phyloP scores from a whole-genome alignment of 2,113 vertebrate genomes.

The Etheostoma spectabile region DNA sequence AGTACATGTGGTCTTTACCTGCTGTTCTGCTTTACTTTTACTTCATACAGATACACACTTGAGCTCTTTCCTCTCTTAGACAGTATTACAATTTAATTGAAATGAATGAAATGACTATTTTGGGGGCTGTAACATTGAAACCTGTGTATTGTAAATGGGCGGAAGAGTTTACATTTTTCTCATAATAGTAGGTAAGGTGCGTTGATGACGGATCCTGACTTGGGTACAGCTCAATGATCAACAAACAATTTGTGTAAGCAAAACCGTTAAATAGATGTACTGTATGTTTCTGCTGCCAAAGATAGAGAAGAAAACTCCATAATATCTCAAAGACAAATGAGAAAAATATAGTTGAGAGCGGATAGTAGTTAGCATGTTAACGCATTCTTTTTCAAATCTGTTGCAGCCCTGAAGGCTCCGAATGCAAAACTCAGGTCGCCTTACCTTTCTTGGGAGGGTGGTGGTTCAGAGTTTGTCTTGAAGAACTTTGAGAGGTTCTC shows the following conservation, averaged over 20 bases:
- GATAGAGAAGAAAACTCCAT: not conserved
- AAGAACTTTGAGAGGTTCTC: constrained; percentile 82
- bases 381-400: not conserved
- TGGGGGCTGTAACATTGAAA: not conserved
- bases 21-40: not conserved
- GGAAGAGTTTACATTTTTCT: too few relatives aligned
- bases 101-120: not conserved
- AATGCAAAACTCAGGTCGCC: not conserved
- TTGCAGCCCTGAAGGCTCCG: accelerated
- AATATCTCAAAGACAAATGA: not conserved
- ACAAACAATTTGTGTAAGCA: too few relatives aligned
- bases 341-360: not conserved
- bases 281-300: not conserved
- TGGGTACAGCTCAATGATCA: too few relatives aligned
- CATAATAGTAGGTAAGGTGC: too few relatives aligned
- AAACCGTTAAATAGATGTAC: too few relatives aligned
- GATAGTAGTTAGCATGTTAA: not conserved
- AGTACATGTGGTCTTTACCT: not conserved
- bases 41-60: not conserved
- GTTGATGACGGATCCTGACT: too few relatives aligned
- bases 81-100: not conserved
- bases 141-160: too few relatives aligned
- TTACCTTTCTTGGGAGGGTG: constrained; percentile 82
- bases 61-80: not conserved
- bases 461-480: constrained; percentile 71